Conservation (phyloP, 1,140 invertebrate genomes). For the Triops longicaudatus region DNA sequence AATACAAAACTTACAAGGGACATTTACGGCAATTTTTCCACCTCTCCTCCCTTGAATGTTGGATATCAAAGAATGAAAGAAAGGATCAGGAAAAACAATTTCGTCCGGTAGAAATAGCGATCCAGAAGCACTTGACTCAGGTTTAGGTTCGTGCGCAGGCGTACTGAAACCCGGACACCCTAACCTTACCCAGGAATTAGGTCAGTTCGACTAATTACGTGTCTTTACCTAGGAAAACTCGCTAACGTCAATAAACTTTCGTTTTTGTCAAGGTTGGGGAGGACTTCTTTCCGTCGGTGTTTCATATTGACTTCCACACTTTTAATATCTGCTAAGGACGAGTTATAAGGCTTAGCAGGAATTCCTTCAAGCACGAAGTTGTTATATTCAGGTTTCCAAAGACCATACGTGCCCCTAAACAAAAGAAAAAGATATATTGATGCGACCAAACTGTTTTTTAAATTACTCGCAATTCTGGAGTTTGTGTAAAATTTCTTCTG, state of each 20-base stretch:
- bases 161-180: conserved; percentile 83
- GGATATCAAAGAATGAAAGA: conserved; percentile 86
- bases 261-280: conserved; percentile 60
- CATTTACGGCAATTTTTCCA: conserved; percentile 91
- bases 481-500: conserved; percentile 70
- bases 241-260: conserved; percentile 85
- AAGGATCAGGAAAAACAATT: conserved; percentile 86
- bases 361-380: conserved; percentile 99
- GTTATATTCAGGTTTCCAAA: conserved; percentile 97
- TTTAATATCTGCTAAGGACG: conserved; percentile 90
- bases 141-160: conserved; percentile 60
- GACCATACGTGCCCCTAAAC: conserved; percentile 57
- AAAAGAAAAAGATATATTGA: conserved; percentile 28
- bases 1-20: conserved; percentile 62
- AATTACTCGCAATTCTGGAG: conserved; percentile 64
- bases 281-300: conserved; percentile 75
- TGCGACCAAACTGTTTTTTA: background rate
- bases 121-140: conserved; percentile 61
- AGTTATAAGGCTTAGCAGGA: conserved; percentile 89
- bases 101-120: conserved; percentile 95
- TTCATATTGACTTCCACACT: conserved; percentile 97
- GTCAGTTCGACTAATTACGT: background rate
- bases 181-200: conserved; percentile 39
- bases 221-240: conserved; percentile 73
- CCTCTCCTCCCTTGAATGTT: conserved; percentile 87